phyloP scores from a whole-genome alignment of 2,888 invertebrate species.

The Nezara viridula region DNA sequence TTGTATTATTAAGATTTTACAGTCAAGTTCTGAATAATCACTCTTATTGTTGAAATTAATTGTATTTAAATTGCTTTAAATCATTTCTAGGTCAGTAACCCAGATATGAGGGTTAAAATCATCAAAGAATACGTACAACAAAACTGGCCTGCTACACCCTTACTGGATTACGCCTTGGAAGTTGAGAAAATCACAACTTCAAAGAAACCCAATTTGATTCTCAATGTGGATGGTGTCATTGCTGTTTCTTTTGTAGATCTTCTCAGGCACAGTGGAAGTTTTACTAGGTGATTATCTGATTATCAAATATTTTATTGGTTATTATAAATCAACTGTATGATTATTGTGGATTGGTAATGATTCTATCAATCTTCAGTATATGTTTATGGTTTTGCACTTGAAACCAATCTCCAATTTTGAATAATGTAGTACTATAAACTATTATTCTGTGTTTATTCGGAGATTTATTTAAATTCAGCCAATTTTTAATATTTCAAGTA shows the following conservation, averaged over 20 bases:
- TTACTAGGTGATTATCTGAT: constrained; percentile 79
- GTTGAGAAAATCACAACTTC: constrained; percentile 99
- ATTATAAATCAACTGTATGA: neutral
- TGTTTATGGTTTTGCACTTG: neutral
- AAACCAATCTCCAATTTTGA: neutral
- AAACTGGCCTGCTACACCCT: constrained; percentile 92
- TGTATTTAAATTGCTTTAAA: neutral
- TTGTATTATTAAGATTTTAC: neutral
- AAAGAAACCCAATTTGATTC: constrained; percentile 99
- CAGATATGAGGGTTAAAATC: constrained; percentile 97
- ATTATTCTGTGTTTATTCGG: too few species aligned
- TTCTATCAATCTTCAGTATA: neutral
- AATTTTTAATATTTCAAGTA: too few species aligned
- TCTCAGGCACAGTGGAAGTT: constrained; percentile 92
- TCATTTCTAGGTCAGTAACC: constrained; percentile 88
- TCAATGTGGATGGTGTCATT: constrained; percentile 99
- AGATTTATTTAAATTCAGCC: too few species aligned
- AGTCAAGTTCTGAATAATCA: neutral
- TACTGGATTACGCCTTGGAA: constrained; percentile 95
- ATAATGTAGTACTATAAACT: too few species aligned
- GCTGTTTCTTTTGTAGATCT: constrained; percentile 98
- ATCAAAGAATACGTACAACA: constrained; percentile 95
- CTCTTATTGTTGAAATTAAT: neutral
- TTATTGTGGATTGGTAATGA: neutral
- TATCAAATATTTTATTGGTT: neutral